Conservation (phyloP, 1,140 invertebrate genomes). For the Gryllus bimaculatus region DNA sequence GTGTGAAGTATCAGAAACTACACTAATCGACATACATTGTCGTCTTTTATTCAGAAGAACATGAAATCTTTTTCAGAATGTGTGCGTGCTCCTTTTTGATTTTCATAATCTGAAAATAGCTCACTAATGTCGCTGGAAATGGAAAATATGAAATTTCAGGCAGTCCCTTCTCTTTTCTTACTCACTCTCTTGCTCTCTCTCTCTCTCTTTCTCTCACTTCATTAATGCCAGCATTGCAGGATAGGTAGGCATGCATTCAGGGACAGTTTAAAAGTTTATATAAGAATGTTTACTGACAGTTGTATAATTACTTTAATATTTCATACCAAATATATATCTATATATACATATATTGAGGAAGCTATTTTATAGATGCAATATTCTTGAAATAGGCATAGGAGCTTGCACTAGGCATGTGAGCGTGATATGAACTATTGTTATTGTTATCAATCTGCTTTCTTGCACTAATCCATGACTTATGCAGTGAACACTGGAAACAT, state of each 20-base stretch:
- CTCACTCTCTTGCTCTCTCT: no score
- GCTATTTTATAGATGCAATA: constrained; percentile 1
- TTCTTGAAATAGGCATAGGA: neutral
- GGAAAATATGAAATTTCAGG: no score
- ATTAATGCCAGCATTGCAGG: neutral
- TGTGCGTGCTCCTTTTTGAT: no score
- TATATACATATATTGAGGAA: neutral
- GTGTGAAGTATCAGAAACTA: no score
- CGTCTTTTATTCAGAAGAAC: no score
- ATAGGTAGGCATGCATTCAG: neutral
- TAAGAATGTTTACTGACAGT: constrained; percentile 5
- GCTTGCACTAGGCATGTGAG: neutral
- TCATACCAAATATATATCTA: neutral
- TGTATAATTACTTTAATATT: neutral
- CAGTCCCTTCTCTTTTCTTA: no score
- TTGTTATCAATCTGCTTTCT: neutral
- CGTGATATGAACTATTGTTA: neutral
- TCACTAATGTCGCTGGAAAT: no score
- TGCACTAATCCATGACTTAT: neutral
- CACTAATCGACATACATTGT: no score
- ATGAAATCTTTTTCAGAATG: no score
- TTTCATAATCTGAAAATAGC: no score
- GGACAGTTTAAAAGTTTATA: neutral
- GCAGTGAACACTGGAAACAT: neutral
- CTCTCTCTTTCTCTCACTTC: neutral